These are phyloP conservation scores for Eristalis arbustorum DNA, from an alignment of 2,888 invertebrate species.

Conservation along the genomic window DNA sequence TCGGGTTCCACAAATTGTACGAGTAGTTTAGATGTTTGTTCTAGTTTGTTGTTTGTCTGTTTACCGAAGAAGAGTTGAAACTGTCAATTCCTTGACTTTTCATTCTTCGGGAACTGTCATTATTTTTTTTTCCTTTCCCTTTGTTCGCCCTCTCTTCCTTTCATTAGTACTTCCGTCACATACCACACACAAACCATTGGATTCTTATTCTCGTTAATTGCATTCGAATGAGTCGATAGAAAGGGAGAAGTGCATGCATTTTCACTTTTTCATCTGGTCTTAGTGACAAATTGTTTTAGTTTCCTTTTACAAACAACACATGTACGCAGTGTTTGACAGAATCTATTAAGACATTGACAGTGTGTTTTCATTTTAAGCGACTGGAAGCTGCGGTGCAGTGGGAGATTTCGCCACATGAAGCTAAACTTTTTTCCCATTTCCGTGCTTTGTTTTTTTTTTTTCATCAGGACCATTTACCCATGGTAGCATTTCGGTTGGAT, in stretches of 20 bases:
- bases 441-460: background rate
- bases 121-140: background rate
- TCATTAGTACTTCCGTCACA: conserved; percentile 38
- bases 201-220: conserved; percentile 46
- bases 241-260: conserved; percentile 20
- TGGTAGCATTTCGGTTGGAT: background rate
- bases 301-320: conserved; percentile 10
- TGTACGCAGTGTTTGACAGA: conserved; percentile 47
- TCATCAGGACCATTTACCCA: background rate
- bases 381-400: background rate
- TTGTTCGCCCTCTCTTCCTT: background rate
- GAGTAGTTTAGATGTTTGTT: conserved; percentile 43
- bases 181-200: conserved; percentile 2
- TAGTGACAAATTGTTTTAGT: conserved; percentile 59
- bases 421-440: background rate
- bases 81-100: conserved; percentile 30
- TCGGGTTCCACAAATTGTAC: conserved; percentile 22
- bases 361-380: conserved; percentile 39
- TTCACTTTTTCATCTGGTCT: conserved; percentile 29
- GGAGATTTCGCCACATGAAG: background rate
- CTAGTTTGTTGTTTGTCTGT: conserved; percentile 33
- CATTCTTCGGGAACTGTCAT: no score
- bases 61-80: conserved; percentile 44
- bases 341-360: conserved; percentile 58
- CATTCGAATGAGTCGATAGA: conserved; percentile 37